Base-by-base conservation (phyloP, 2,888 invertebrate genomes). In the Leptinotarsa rubiginosa region DNA sequence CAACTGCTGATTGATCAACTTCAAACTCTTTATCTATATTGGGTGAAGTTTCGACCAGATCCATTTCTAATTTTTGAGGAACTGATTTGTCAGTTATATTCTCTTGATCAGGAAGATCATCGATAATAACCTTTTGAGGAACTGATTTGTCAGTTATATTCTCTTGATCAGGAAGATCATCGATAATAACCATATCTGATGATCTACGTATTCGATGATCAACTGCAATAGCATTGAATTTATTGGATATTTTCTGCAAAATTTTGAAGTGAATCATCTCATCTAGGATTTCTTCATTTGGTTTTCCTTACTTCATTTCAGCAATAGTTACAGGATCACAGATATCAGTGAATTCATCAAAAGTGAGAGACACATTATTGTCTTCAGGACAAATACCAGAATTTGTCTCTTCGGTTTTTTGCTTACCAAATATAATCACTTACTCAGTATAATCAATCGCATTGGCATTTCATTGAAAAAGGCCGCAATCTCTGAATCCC, bases 361-460 rank as follows among this genome's bases (percentile, higher is more conserved):
- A 54, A 54, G 54, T 54, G 18, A 54, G 54, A n/a, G n/a, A 54
- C 7, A 20, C 10, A 54, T 54, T 54, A 54, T 18, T 54, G 54
- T 54, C 54, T 54, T 20, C n/a, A 54, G 54, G 54, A 18, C 20
- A n/a, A 54, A 54, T 54, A 5, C 16, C 12, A 50, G 50, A 16
- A 50, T 50, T 3, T 15, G 50, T n/a, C 16, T 50, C 50, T 50
- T 54, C 12, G 54, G 4, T 7, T n/a, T 54, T 54, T 20, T 54
- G 54, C 1, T 54, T 54, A 54, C 54, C 54, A 54, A 54, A 20
- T n/a, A n/a, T n/a, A n/a, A n/a, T n/a, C n/a, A 54, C 20, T n/a
- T n/a, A 54, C 54, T 12, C 20, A 1, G 54, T 20, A 54, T 54
- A 54, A 0, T 52, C 52, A 18, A 52, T 20, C 18, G 54, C 54